phyloP scores from a whole-genome alignment of 2,113 vertebrate species.

The Jacana jacana region DNA sequence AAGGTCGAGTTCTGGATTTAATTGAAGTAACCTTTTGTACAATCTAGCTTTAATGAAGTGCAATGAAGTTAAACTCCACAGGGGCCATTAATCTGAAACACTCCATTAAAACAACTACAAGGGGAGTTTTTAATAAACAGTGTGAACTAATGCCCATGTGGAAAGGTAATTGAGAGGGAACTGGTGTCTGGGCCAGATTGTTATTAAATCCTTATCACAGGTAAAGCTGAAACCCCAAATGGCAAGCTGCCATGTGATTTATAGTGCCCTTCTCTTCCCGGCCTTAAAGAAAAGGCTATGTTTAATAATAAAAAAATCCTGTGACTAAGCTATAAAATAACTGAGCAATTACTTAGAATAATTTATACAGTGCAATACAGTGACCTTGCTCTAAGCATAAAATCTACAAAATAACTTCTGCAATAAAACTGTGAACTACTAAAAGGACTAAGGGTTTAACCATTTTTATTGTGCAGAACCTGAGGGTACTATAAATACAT shows the following conservation, averaged over 20 bases:
- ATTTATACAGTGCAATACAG: slow-evolving; percentile 82
- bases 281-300: slow-evolving; percentile 75
- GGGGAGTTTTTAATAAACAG: slow-evolving; percentile 87
- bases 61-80: slow-evolving; percentile 82
- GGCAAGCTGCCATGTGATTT: slow-evolving; percentile 78
- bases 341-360: slow-evolving; percentile 85
- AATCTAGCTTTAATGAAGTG: slow-evolving; percentile 84
- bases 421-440: slow-evolving; percentile 79
- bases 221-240: slow-evolving; percentile 77
- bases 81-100: slow-evolving; percentile 85
- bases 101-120: slow-evolving; percentile 84
- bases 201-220: slow-evolving; percentile 84
- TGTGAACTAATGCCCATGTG: slow-evolving; percentile 84
- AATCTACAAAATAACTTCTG: slow-evolving; percentile 83
- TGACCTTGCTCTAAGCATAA: slow-evolving; percentile 83
- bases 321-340: slow-evolving; percentile 82
- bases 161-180: slow-evolving; percentile 84
- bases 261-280: slow-evolving; percentile 72
- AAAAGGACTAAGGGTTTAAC: slow-evolving; percentile 80
- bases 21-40: slow-evolving; percentile 86
- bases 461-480: slow-evolving; percentile 73
- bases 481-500: slow-evolving; percentile 73
- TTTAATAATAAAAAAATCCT: slow-evolving; percentile 82
- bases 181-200: slow-evolving; percentile 75
- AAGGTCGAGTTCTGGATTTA: slow-evolving; percentile 78